Conservation (phyloP, 2,797 vertebrate genomes). For the Hydrocynus forskahlii region DNA sequence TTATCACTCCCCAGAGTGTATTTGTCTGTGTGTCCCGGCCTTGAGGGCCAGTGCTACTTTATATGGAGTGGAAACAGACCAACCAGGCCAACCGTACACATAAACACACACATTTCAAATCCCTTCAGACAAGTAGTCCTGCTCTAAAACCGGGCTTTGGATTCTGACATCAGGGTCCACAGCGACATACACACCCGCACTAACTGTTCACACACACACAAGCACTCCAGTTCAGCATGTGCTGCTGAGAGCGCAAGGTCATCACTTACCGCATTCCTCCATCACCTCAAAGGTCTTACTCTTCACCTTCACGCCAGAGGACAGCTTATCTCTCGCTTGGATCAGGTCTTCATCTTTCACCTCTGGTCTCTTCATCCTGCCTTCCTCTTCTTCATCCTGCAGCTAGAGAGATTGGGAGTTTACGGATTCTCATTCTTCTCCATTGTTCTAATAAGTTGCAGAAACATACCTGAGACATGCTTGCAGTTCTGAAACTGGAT, state of each 20-base stretch:
- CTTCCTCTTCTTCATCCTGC: conserved; percentile 63
- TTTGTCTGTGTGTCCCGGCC: conserved; percentile 39
- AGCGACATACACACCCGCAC: not conserved
- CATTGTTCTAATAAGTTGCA: not conserved
- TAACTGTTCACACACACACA: conserved; percentile 25
- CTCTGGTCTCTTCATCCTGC: conserved; percentile 85
- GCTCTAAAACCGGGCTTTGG: not conserved
- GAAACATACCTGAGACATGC: conserved; percentile 77
- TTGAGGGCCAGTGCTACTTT: conserved; percentile 61
- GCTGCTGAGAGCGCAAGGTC: not conserved
- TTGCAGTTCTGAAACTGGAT: conserved; percentile 38
- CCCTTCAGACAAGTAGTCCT: not conserved
- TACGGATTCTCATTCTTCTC: not conserved
- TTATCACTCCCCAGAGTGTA: not conserved
- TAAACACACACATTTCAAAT: conserved; percentile 18
- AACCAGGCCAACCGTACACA: conserved; percentile 28
- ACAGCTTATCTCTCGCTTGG: conserved; percentile 82
- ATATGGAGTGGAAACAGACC: conserved; percentile 79
- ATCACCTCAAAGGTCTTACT: conserved; percentile 96
- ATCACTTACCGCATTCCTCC: conserved; percentile 89
- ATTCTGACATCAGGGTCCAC: not conserved
- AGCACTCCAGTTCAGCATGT: conserved; percentile 18
- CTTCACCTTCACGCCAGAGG: conserved; percentile 79
- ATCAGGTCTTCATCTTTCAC: conserved; percentile 89
- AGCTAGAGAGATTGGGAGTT: conserved; percentile 39